Evolutionary conservation across 2,888 invertebrate genomes (phyloP), one percentile per base, ranked within the genome.

Genomic region (Globia sparganii): DNA sequence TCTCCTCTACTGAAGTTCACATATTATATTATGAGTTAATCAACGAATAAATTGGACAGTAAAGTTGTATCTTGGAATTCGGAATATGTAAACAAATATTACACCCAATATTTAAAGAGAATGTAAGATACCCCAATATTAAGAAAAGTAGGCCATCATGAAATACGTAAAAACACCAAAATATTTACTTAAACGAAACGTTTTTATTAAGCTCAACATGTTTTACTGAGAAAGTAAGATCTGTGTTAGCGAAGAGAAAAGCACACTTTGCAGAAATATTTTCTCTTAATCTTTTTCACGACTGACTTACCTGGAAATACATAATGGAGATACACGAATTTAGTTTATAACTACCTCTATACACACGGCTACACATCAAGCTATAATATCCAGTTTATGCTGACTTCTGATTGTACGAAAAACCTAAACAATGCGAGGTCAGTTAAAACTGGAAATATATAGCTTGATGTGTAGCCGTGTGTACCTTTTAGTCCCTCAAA

Each of bases 101-200:
- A 73, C 72, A 71, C 34, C 25, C n/a, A 66, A 72, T 74, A 67
- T 69, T 69, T 68, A 75, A 72, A 77, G 58, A 70, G 40, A 81
- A 66, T 68, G 59, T 72, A 61, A 67, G 25, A 65, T 77, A 72
- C 75, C 68, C 62, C 67, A 72, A 74, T 84, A 84, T 75, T 72
- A 64, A 74, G 74, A 59, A 40, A 78, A 83, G 70, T 86, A 76
- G 85, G 79, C 25, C 85, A 83, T 61, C 68, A 66, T 68, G 69
- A 73, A 72, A 73, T 74, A 69, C 75, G 71, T 77, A n/a, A n/a
- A 72, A 65, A 67, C 59, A 78, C 40, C 72, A 83, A 67, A 86
- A 86, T 86, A 86, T 83, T 86, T 86, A 85, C 72, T 37, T 65
- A 64, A 75, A 66, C 62, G 74, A 70, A 81, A 72, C 72, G 74